Conservation (phyloP, 2,888 invertebrate genomes). For the Tenodera sinensis region DNA sequence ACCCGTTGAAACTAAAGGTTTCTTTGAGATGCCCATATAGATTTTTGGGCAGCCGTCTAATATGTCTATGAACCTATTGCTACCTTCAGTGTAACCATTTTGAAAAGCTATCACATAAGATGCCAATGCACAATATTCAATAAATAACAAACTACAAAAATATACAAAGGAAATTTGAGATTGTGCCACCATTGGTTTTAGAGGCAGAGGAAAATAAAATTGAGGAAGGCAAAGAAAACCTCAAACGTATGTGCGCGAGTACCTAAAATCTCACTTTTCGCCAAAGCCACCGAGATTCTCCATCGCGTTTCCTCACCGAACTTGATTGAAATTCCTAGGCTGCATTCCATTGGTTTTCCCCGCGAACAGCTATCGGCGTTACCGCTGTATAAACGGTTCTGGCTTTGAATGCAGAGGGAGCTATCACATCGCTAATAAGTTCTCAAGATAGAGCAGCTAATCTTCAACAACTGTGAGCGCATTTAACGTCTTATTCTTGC, state of each 20-base stretch:
- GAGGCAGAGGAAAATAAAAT: too few relatives aligned
- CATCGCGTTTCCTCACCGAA: background rate
- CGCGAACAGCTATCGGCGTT: background rate
- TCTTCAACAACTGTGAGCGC: background rate
- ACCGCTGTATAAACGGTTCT: background rate
- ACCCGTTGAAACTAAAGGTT: too few relatives aligned
- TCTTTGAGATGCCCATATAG: too few relatives aligned
- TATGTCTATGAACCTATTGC: too few relatives aligned
- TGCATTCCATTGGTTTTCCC: background rate
- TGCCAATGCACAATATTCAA: too few relatives aligned
- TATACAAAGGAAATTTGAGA: too few relatives aligned
- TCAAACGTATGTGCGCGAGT: background rate
- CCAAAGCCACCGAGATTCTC: background rate
- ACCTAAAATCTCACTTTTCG: background rate
- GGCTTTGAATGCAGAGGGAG: background rate
- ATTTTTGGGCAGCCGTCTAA: too few relatives aligned
- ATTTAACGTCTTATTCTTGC: background rate
- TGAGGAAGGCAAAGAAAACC: too few relatives aligned
- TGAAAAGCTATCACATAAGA: too few relatives aligned
- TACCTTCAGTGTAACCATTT: too few relatives aligned
- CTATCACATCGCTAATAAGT: background rate
- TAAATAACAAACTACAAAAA: too few relatives aligned
- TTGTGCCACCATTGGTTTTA: too few relatives aligned
- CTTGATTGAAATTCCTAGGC: background rate
- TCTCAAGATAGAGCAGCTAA: background rate